phyloP scores from a whole-genome alignment of 2,888 invertebrate species.

The Pollenia amentaria region DNA sequence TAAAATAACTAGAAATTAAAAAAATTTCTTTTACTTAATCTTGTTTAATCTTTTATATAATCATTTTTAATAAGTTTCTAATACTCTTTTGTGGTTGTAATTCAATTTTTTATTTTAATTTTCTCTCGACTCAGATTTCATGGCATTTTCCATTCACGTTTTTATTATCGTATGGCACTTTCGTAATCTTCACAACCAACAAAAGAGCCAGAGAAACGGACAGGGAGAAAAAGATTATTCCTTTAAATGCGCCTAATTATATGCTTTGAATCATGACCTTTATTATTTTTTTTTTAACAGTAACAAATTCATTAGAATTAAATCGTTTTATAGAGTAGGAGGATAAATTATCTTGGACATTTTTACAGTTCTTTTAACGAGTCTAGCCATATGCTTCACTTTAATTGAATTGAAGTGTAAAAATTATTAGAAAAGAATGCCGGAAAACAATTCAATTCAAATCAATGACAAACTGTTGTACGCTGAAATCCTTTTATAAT shows the following conservation, averaged over 20 bases:
- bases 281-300: not conserved
- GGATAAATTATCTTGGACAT: not conserved
- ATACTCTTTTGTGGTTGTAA: not conserved
- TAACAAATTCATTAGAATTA: not conserved
- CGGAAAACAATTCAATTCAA: conserved; percentile 22
- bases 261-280: conserved; percentile 21
- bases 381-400: not conserved
- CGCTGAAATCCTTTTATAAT: not conserved
- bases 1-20: too few species aligned
- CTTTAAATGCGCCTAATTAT: conserved; percentile 28
- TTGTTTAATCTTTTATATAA: too few species aligned
- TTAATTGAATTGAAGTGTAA: not conserved
- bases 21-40: too few species aligned
- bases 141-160: not conserved
- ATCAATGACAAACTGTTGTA: conserved; percentile 24
- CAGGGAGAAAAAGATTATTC: not conserved
- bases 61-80: too few species aligned
- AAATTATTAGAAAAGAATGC: not conserved
- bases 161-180: not conserved
- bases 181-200: conserved; percentile 12
- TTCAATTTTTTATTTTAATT: not conserved
- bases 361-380: not conserved
- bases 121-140: not conserved
- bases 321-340: not conserved
- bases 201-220: not conserved